Evolutionary conservation across 1,140 invertebrate genomes (phyloP), one percentile per base, ranked within the genome.

Genomic region (Drosophila obscura): DNA sequence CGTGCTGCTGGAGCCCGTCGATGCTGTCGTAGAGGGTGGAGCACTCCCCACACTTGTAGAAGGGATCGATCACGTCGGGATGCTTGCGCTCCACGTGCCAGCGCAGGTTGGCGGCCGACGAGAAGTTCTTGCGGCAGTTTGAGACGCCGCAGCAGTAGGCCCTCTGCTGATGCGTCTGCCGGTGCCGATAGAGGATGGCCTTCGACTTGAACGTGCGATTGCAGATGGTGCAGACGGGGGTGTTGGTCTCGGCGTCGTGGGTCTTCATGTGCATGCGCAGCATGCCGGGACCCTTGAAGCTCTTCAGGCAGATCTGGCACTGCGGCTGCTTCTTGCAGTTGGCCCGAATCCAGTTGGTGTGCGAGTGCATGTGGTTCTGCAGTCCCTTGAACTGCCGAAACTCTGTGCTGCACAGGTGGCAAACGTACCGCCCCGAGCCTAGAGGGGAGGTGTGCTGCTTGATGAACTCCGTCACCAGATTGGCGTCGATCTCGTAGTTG

Each of bases 291-390:
- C 94, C 94, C 92, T 94, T 92, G 58, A 92, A 91, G 90, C 93
- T 94, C 79, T 93, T 92, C 7, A 93, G 89, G 35, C 94, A 94
- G 45, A 94, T 93, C 19, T 92, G 91, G 77, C 94, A 94, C 84
- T 93, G 93, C 1, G 93, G 94, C 22, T 93, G 93, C 75, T 94
- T 94, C 85, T 94, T 94, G 78, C 94, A 94, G 59, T 94, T 94
- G 1, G 94, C 94, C 67, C 92, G 73, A 57, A 94, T 94, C 94
- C 94, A 94, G 78, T 94, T 94, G 4, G 93, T 91, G 72, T 94
- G 94, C 6, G 84, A 90, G 2, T 93, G 85, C 94, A 94, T 94
- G 65, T 94, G 94, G 52, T 93, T 92, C 56, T 94, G 93, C 9
- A 94, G 84, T 89, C 93, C 94, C 41, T 93, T 92, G 5, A 93